These are phyloP conservation scores for Drosophila borborema DNA, from an alignment of 2,888 invertebrate species.

Conservation along the genomic window DNA sequence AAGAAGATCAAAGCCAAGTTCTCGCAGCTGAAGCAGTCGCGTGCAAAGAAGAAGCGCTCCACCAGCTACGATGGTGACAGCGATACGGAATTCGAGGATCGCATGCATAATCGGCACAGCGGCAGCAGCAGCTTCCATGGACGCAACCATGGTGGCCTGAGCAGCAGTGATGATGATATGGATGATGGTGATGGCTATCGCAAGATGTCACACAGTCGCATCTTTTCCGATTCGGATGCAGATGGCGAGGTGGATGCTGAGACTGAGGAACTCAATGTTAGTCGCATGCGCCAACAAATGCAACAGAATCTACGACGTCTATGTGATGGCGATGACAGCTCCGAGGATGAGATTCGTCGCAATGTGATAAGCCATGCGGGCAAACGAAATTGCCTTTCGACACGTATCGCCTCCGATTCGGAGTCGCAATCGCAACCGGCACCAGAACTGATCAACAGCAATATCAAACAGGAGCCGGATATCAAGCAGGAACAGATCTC, in stretches of 20 bases:
- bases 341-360: slow-evolving; percentile 83
- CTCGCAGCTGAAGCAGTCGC: slow-evolving; percentile 93
- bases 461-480: slow-evolving; percentile 83
- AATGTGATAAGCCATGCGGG: slow-evolving; percentile 83
- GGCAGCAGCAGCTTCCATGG: slow-evolving; percentile 76
- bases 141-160: slow-evolving; percentile 55
- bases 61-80: slow-evolving; percentile 95
- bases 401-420: slow-evolving; percentile 91
- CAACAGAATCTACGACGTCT: slow-evolving; percentile 86
- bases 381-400: slow-evolving; percentile 89
- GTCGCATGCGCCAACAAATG: slow-evolving; percentile 69
- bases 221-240: slow-evolving; percentile 85
- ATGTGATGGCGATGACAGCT: slow-evolving; percentile 85
- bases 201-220: slow-evolving; percentile 57
- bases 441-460: slow-evolving; percentile 46
- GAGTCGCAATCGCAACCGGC: slow-evolving; percentile 80
- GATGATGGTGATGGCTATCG: slow-evolving; percentile 81
- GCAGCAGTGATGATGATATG: slow-evolving; percentile 85
- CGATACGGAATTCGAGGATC: slow-evolving; percentile 87
- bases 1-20: slow-evolving; percentile 96
- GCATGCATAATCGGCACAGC: slow-evolving; percentile 67
- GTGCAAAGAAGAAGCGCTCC: slow-evolving; percentile 95
- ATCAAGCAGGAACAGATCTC: slow-evolving; percentile 87
- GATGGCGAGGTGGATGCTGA: slow-evolving; percentile 41
- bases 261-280: slow-evolving; percentile 44